phyloP scores from a whole-genome alignment of 1,140 invertebrate genomes.

The Andricus grossulariae region DNA sequence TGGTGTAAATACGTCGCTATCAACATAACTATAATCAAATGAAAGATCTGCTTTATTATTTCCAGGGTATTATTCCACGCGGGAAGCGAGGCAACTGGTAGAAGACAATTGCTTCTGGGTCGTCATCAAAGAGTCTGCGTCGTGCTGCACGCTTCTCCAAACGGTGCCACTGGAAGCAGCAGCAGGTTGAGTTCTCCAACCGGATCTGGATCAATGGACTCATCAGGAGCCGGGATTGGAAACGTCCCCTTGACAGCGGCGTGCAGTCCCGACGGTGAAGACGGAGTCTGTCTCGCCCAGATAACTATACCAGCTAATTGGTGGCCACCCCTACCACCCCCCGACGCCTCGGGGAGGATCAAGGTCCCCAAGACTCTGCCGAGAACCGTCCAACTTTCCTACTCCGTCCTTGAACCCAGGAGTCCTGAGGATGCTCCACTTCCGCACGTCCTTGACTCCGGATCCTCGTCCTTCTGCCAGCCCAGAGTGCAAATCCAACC shows the following conservation, averaged over 20 bases:
- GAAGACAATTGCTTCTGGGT: slow-evolving; percentile 74
- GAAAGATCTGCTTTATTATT: not conserved
- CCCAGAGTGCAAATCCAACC: slow-evolving; percentile 87
- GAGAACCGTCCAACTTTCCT: slow-evolving; percentile 85
- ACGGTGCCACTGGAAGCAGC: slow-evolving; percentile 40
- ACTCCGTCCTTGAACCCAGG: slow-evolving; percentile 88
- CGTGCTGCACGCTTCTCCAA: slow-evolving; percentile 82
- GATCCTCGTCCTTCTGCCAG: slow-evolving; percentile 77
- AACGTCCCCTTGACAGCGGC: slow-evolving; percentile 82
- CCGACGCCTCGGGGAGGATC: slow-evolving; percentile 76
- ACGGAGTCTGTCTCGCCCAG: slow-evolving; percentile 92
- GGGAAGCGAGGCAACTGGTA: slow-evolving; percentile 84
- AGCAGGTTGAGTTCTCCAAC: slow-evolving; percentile 40
- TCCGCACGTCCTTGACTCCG: slow-evolving; percentile 53
- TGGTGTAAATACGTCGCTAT: too few species aligned
- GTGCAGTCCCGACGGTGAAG: slow-evolving; percentile 91
- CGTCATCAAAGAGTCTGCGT: slow-evolving; percentile 83
- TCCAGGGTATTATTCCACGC: slow-evolving; percentile 90
- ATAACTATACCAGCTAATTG: slow-evolving; percentile 88
- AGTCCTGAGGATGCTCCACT: slow-evolving; percentile 63
- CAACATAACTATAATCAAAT: not conserved
- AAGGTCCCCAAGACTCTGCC: slow-evolving; percentile 81
- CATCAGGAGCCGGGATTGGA: slow-evolving; percentile 1
- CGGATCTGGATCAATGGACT: slow-evolving; percentile 33
- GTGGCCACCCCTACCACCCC: slow-evolving; percentile 87